phyloP scores from a whole-genome alignment of 2,888 invertebrate species.

The Eristalinus aeneus region DNA sequence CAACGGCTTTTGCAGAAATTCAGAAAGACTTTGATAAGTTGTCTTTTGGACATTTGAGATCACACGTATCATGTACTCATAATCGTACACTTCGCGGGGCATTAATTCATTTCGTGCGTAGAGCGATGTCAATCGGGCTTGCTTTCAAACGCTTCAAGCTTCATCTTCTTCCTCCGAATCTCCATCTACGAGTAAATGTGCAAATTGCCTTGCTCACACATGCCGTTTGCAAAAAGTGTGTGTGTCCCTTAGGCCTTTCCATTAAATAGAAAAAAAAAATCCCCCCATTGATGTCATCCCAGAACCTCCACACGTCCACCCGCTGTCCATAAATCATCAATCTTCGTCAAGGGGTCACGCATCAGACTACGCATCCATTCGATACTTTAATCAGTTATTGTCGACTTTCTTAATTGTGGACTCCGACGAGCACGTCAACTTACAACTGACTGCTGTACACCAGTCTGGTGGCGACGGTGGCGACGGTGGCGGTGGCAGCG shows the following conservation, averaged over 20 bases:
- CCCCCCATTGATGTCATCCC: not conserved
- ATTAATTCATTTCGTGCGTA: too few relatives aligned
- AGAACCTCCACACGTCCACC: not conserved
- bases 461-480: not conserved
- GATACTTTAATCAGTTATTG: conserved; percentile 56
- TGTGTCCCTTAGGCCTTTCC: not conserved
- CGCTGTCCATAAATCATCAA: conserved; percentile 26
- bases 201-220: not conserved
- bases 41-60: too few relatives aligned
- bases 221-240: not conserved
- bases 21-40: too few relatives aligned
- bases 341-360: conserved; percentile 11
- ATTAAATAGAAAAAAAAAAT: not conserved
- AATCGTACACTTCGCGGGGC: too few relatives aligned
- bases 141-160: too few relatives aligned
- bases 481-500: not conserved
- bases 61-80: too few relatives aligned
- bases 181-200: too few relatives aligned
- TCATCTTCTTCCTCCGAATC: too few relatives aligned
- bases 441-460: conserved; percentile 47
- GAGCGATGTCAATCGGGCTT: too few relatives aligned
- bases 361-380: conserved; percentile 5
- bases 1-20: too few relatives aligned
- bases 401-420: conserved; percentile 62
- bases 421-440: conserved; percentile 37